phyloP scores from a whole-genome alignment of 53 echinoderm and acorn worm genomes.

The Echinarachnius parma region DNA sequence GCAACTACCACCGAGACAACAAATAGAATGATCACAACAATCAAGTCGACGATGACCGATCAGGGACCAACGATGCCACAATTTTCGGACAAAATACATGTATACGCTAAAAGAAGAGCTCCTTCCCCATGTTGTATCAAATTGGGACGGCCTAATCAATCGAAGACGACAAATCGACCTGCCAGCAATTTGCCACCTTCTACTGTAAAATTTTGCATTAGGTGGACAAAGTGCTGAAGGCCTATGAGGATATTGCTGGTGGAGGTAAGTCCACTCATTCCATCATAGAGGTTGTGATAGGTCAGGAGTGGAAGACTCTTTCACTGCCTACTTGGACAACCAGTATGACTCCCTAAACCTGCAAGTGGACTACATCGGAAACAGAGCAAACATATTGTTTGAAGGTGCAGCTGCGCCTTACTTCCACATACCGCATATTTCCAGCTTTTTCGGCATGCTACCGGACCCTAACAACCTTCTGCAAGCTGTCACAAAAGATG shows the following conservation, averaged over 20 bases:
- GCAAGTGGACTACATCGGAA: constrained; percentile 42
- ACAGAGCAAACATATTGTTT: constrained; percentile 48
- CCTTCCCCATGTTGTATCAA: too few relatives aligned
- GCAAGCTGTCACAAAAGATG: constrained; percentile 40
- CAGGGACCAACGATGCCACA: too few relatives aligned
- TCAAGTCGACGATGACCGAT: too few relatives aligned
- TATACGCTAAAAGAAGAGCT: too few relatives aligned
- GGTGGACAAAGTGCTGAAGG: not conserved
- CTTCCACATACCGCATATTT: constrained; percentile 33
- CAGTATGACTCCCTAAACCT: constrained; percentile 4
- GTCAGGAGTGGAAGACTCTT: constrained; percentile 46
- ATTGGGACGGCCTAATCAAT: too few relatives aligned
- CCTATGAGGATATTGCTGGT: constrained; percentile 17
- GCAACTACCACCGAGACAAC: too few relatives aligned
- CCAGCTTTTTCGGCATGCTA: constrained; percentile 2
- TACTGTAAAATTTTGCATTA: too few relatives aligned
- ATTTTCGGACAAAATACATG: too few relatives aligned
- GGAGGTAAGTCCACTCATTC: constrained; percentile 42
- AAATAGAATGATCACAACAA: too few relatives aligned
- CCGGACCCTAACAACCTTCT: constrained; percentile 33
- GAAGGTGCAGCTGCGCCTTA: constrained; percentile 45
- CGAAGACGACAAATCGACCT: too few relatives aligned
- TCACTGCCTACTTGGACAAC: constrained; percentile 2
- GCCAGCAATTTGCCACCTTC: too few relatives aligned
- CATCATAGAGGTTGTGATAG: constrained; percentile 46